Evolutionary conservation across 2,113 vertebrate genomes (phyloP).

Genomic region (Nesoenas mayeri): DNA sequence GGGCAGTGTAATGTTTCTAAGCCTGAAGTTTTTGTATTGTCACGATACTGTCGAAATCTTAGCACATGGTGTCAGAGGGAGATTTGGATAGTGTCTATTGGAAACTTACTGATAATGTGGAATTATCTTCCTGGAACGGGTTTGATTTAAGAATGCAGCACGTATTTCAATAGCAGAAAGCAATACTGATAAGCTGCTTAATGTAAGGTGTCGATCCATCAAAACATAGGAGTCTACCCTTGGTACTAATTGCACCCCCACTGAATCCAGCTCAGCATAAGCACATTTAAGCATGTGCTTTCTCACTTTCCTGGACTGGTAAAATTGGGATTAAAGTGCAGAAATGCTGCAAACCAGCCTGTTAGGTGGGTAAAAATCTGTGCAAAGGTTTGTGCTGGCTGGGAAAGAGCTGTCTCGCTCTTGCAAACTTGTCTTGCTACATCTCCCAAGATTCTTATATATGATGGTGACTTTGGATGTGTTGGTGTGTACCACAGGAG

Average conservation of each 20-base stretch:
- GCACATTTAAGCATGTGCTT: neutral
- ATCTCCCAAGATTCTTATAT: neutral
- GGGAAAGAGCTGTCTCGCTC: neutral
- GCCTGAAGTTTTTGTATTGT: neutral
- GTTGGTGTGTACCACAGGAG: neutral
- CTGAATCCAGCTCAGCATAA: neutral
- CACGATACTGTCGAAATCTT: neutral
- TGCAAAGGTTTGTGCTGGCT: neutral
- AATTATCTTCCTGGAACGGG: neutral
- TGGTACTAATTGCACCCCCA: accelerated
- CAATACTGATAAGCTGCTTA: neutral
- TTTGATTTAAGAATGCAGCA: neutral
- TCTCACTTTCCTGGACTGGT: neutral
- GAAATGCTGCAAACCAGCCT: neutral
- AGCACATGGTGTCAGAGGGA: neutral
- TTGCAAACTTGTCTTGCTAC: neutral
- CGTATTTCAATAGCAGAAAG: neutral
- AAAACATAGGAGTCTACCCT: neutral
- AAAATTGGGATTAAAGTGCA: neutral
- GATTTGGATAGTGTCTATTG: neutral
- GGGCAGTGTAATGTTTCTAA: neutral
- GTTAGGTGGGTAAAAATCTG: neutral
- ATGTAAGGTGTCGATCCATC: neutral
- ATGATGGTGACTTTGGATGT: accelerated
- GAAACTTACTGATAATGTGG: neutral